phyloP scores from a whole-genome alignment of 2,113 vertebrate species.

The Campylorhamphus procurvoides region DNA sequence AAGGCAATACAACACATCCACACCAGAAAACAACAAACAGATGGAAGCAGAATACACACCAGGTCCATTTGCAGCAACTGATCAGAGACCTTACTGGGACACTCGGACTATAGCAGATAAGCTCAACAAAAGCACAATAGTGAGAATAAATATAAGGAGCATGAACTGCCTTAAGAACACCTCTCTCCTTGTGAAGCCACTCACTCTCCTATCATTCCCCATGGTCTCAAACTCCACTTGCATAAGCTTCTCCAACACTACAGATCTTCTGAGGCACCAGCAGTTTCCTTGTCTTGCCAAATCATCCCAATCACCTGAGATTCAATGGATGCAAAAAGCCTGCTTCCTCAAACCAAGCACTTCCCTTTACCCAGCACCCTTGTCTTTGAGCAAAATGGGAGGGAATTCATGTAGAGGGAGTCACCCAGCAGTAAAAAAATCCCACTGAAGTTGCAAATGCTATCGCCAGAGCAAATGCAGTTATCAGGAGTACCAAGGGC shows the following conservation, averaged over 20 bases:
- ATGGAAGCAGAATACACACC: not conserved
- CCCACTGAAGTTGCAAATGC: not conserved
- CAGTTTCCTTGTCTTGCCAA: not conserved
- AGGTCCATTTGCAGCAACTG: not conserved
- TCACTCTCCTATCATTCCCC: not conserved
- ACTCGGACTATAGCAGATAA: not conserved
- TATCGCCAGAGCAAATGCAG: not conserved
- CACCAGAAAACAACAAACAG: not conserved
- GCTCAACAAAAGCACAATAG: not conserved
- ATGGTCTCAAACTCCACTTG: not conserved
- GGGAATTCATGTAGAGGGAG: not conserved
- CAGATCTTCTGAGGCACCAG: not conserved
- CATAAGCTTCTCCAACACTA: not conserved
- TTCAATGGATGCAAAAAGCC: not conserved
- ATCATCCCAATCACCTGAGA: not conserved
- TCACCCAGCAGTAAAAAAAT: not conserved
- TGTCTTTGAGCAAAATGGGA: not conserved
- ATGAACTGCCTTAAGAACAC: not conserved
- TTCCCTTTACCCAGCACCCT: not conserved
- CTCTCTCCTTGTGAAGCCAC: not conserved
- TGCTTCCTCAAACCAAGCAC: not conserved
- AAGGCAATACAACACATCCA: not conserved
- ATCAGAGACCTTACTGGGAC: not conserved
- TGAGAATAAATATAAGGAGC: not conserved
- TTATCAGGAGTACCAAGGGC: not conserved